A percentile compares a stretch with the other conserved stretches of the same genome.
phyloP scores from a whole-genome alignment of 2,797 vertebrate genomes.

The Synanceia verrucosa region DNA sequence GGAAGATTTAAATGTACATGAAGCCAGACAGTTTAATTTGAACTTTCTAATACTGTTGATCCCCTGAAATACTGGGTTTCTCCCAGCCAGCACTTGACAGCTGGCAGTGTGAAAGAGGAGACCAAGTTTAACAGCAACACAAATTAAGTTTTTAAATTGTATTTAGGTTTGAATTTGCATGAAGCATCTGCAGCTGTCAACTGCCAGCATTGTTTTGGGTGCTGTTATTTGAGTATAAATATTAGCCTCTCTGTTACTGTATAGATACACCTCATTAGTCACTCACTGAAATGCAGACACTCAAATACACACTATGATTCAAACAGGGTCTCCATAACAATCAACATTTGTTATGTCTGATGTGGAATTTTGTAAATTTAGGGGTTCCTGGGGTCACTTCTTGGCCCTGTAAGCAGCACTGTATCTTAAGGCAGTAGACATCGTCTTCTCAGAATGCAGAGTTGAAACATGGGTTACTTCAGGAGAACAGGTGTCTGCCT shows the following conservation, averaged over 20 bases:
- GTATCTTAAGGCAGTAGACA: too few species aligned
- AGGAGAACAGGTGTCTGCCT: too few species aligned
- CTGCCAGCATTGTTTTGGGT: background rate
- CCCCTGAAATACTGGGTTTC: background rate
- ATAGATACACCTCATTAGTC: background rate
- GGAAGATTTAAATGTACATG: slow-evolving; percentile 1
- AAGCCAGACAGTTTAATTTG: background rate
- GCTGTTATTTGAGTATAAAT: background rate
- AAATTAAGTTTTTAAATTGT: slow-evolving; percentile 20
- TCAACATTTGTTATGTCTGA: background rate
- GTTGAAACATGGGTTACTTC: too few species aligned
- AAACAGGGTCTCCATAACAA: slow-evolving; percentile 4
- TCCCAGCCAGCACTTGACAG: slow-evolving; percentile 11
- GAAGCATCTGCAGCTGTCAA: background rate
- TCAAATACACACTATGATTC: background rate
- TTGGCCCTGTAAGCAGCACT: too few species aligned
- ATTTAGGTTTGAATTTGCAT: slow-evolving; percentile 9
- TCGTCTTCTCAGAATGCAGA: too few species aligned
- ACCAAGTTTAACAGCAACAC: slow-evolving; percentile 25
- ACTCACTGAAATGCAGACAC: background rate
- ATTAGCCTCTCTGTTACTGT: background rate
- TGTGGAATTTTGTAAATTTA: too few species aligned
- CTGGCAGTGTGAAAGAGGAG: slow-evolving; percentile 1
- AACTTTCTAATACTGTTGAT: background rate
- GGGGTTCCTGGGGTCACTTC: too few species aligned